phyloP scores from a whole-genome alignment of 1,140 invertebrate species.

The Drosophila arawakana region DNA sequence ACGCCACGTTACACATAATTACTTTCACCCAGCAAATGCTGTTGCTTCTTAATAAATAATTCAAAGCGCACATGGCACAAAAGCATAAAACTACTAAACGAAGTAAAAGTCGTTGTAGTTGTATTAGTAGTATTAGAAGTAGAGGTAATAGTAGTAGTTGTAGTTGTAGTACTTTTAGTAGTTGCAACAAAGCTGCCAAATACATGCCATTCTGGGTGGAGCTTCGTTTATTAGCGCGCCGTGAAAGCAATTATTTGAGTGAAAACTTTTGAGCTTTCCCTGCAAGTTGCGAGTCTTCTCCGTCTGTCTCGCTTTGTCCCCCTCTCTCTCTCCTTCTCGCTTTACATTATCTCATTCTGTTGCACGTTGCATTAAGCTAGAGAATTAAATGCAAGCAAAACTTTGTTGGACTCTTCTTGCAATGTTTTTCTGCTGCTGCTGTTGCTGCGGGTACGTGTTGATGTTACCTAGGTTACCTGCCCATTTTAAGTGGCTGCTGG shows the following conservation, averaged over 20 bases:
- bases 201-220: background rate
- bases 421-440: constrained; percentile 8
- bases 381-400: constrained; percentile 31
- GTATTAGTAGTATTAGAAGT: background rate
- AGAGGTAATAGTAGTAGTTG: constrained; percentile 1
- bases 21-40: constrained; percentile 37
- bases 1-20: constrained; percentile 71
- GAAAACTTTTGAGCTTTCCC: constrained; percentile 51
- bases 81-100: constrained; percentile 16
- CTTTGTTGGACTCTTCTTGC: constrained; percentile 4
- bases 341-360: constrained; percentile 63
- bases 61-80: constrained; percentile 57
- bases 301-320: background rate
- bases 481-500: constrained; percentile 15
- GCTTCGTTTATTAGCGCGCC: constrained; percentile 51
- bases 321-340: background rate
- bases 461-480: constrained; percentile 24
- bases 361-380: constrained; percentile 39
- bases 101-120: background rate
- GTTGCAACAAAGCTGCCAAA: constrained; percentile 8
- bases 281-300: constrained; percentile 30
- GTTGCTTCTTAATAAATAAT: constrained; percentile 61
- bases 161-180: constrained; percentile 4
- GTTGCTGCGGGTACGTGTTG: constrained; percentile 26
- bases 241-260: constrained; percentile 72